Evolutionary conservation across 2,888 invertebrate species (phyloP).

Genomic region (Pyrochroa serraticornis): DNA sequence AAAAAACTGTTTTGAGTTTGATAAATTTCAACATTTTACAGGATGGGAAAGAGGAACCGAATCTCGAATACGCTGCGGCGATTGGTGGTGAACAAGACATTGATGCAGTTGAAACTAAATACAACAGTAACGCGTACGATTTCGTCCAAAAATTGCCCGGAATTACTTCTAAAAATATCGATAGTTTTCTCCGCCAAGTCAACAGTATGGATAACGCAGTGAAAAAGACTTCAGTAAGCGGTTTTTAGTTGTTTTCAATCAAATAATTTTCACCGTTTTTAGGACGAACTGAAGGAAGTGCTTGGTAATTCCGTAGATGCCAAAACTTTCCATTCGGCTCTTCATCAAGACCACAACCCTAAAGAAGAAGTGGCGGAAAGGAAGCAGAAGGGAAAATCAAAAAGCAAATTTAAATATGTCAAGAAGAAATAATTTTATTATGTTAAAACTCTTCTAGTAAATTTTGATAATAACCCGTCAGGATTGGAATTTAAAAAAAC

Average conservation of each 20-base stretch:
- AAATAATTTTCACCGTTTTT: slow-evolving; percentile 41
- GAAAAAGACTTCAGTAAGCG: slow-evolving; percentile 42
- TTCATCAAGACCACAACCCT: slow-evolving; percentile 70
- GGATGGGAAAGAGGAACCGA: slow-evolving; percentile 84
- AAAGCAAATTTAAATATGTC: slow-evolving; percentile 35
- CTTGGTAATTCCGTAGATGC: slow-evolving; percentile 76
- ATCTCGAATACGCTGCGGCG: slow-evolving; percentile 72
- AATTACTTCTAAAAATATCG: slow-evolving; percentile 84
- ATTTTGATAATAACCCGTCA: no score
- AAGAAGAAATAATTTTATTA: slow-evolving; percentile 24
- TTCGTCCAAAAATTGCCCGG: slow-evolving; percentile 87
- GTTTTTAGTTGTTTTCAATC: slow-evolving; percentile 8
- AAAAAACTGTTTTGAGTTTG: slow-evolving; percentile 24
- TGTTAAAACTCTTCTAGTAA: no score
- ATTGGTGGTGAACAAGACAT: slow-evolving; percentile 70
- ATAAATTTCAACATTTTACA: slow-evolving; percentile 54
- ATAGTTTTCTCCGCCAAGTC: slow-evolving; percentile 75
- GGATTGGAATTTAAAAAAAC: no score
- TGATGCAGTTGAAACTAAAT: slow-evolving; percentile 61
- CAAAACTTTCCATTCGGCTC: slow-evolving; percentile 69
- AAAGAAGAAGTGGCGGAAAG: slow-evolving; percentile 56
- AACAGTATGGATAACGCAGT: slow-evolving; percentile 54
- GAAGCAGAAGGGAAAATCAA: slow-evolving; percentile 40
- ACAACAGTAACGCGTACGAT: slow-evolving; percentile 67
- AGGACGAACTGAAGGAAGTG: slow-evolving; percentile 74